Base-by-base conservation (phyloP, 2,888 invertebrate species). In the Tineola bisselliella region DNA sequence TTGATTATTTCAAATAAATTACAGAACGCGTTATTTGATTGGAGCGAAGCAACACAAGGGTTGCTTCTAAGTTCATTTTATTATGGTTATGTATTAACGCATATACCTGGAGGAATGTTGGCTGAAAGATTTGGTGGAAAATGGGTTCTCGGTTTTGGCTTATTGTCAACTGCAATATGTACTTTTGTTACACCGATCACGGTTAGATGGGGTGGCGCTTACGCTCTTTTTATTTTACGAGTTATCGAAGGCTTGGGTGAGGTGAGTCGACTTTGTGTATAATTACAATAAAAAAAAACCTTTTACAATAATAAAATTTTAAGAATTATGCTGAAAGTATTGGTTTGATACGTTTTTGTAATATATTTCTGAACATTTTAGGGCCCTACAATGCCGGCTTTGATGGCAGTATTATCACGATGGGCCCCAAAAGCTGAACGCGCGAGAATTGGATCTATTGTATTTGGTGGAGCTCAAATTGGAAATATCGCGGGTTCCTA, bases 41-140 rank as follows among this genome's bases (percentile, higher is more conserved):
- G 94, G 94, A 89, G 89, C 59, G 90, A 91, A 75, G 79, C 88
- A 17, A 88, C 90, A 0, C 92, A 93, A 81, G 95, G 95, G 0
- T 70, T 93, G n/a, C 90, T 95, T 11, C 82, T 95, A 0, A 91
- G 93, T 13, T 90, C 94, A 0, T 95, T 96, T 75, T 96, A 94
- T 79, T 94, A 93, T 83, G 95, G 95, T 0, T 95, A 95, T 74
- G 90, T 95, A 0, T 62, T 94, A 0, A 94, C 94, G 0, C 95
- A 95, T 68, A 76, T 96, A 11, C 96, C 96, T 0, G 96, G 95
- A 25, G 96, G 95, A 31, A 89, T 93, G 72, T 69, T 96, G 60
- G 92, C 95, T 0, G 94, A 94, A 69, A 89, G 88, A 65, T 93
- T 92, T 66, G 96, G 96, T 11, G 96, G 95, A 3, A 96, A 96